phyloP scores from a whole-genome alignment of 1,140 invertebrate species.

The Drosophila sechellia region DNA sequence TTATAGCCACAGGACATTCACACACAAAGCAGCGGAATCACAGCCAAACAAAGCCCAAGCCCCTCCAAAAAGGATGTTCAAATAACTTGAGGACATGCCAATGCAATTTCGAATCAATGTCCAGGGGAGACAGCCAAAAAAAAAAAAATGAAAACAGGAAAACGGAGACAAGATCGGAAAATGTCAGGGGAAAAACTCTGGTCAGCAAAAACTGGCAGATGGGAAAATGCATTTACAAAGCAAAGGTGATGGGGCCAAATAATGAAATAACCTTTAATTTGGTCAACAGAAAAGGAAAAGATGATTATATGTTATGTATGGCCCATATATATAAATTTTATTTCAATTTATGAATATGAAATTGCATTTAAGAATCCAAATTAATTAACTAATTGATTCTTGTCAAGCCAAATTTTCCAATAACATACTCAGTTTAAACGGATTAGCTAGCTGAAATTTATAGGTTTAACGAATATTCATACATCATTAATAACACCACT shows the following conservation, averaged over 20 bases:
- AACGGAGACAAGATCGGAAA: not conserved
- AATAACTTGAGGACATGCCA: slow-evolving; percentile 79
- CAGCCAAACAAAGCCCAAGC: slow-evolving; percentile 27
- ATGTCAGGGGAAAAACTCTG: slow-evolving; percentile 2
- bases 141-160: not conserved
- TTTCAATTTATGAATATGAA: not conserved
- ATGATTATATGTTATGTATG: too few species aligned
- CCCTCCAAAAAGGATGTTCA: slow-evolving; percentile 13
- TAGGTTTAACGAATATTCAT: not conserved
- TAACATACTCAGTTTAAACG: too few species aligned
- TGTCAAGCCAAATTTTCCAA: too few species aligned
- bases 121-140: slow-evolving; percentile 37
- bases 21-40: slow-evolving; percentile 57
- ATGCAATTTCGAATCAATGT: slow-evolving; percentile 69
- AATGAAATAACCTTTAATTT: not conserved
- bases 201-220: slow-evolving; percentile 2
- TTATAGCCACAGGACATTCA: slow-evolving; percentile 70
- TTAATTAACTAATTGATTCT: too few species aligned
- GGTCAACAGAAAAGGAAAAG: too few species aligned
- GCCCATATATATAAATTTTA: too few species aligned
- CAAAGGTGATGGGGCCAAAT: slow-evolving; percentile 1
- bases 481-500: not conserved
- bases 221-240: slow-evolving; percentile 8
- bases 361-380: not conserved
- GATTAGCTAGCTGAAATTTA: not conserved